These are phyloP conservation scores for Tetramorium simillimum DNA, from an alignment of 1,140 invertebrate genomes.

Conservation along the genomic window DNA sequence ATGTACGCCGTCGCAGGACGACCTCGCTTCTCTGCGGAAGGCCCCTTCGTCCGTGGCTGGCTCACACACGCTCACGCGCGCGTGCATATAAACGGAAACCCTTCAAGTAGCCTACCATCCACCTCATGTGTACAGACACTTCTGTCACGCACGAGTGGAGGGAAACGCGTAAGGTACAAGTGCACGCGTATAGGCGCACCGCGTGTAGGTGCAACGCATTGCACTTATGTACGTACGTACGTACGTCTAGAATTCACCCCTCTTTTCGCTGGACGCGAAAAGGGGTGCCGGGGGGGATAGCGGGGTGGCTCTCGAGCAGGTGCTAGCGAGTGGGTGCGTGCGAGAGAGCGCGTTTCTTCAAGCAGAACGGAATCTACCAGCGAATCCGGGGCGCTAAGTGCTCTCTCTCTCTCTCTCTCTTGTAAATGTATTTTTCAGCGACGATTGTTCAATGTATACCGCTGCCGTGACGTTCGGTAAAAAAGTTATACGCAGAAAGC, in stretches of 20 bases:
- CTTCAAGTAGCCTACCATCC: constrained; percentile 80
- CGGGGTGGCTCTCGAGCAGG: constrained; percentile 76
- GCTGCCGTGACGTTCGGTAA: not conserved
- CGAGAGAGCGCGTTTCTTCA: constrained; percentile 79
- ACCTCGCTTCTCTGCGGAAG: constrained; percentile 36
- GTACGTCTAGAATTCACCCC: constrained; percentile 77
- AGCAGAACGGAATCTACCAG: constrained; percentile 77
- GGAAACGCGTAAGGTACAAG: constrained; percentile 70
- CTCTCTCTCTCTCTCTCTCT: not conserved
- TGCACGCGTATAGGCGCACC: constrained; percentile 60
- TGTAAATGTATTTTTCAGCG: not conserved
- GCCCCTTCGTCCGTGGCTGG: constrained; percentile 2
- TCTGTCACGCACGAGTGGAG: constrained; percentile 75
- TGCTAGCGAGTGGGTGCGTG: constrained; percentile 81
- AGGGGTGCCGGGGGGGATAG: constrained; percentile 69
- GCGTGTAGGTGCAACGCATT: constrained; percentile 69
- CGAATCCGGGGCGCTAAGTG: constrained; percentile 53
- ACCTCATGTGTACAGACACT: constrained; percentile 68
- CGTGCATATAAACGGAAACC: constrained; percentile 79
- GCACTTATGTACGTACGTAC: constrained; percentile 70
- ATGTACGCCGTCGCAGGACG: constrained; percentile 29
- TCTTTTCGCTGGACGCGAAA: constrained; percentile 60
- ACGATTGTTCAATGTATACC: not conserved
- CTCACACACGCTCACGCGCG: constrained; percentile 43
- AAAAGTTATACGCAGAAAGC: not conserved